Evolutionary conservation across 2,113 vertebrate genomes (phyloP).

Genomic region (Bubo scandiacus): DNA sequence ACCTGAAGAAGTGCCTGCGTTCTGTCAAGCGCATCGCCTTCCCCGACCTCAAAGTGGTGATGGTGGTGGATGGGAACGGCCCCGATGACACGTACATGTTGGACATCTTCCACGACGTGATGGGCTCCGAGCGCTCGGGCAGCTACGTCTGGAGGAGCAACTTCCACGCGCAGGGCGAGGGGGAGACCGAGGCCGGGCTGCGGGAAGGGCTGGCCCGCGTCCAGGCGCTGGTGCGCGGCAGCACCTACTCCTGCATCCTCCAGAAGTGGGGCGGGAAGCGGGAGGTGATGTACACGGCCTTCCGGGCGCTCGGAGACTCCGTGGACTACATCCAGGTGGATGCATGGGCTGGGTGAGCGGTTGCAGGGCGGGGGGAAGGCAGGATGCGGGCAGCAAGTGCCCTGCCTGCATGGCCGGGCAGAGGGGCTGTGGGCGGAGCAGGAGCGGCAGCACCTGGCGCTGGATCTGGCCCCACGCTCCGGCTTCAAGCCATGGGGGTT

Average conservation of each 20-base stretch:
- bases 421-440: not conserved
- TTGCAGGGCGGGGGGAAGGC: too few species aligned
- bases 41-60: slow-evolving; percentile 90
- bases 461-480: accelerated
- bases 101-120: slow-evolving; percentile 95
- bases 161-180: slow-evolving; percentile 81
- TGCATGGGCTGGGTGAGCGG: not conserved
- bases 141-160: slow-evolving; percentile 93
- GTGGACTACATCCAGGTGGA: slow-evolving; percentile 97
- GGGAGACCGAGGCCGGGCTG: slow-evolving; percentile 70
- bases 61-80: slow-evolving; percentile 95
- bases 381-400: accelerated
- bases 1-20: slow-evolving; percentile 92
- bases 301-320: slow-evolving; percentile 90
- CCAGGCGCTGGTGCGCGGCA: slow-evolving; percentile 79
- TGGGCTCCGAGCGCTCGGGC: slow-evolving; percentile 84
- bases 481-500: accelerated
- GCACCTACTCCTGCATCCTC: slow-evolving; percentile 90
- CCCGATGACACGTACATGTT: slow-evolving; percentile 95
- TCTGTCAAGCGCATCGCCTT: slow-evolving; percentile 90
- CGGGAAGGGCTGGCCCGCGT: slow-evolving; percentile 74
- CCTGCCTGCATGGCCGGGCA: accelerated
- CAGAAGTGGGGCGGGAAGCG: slow-evolving; percentile 98
- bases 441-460: not conserved
- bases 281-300: slow-evolving; percentile 99